phyloP scores from a whole-genome alignment of 2,113 vertebrate species.

The Anas platyrhynchos region DNA sequence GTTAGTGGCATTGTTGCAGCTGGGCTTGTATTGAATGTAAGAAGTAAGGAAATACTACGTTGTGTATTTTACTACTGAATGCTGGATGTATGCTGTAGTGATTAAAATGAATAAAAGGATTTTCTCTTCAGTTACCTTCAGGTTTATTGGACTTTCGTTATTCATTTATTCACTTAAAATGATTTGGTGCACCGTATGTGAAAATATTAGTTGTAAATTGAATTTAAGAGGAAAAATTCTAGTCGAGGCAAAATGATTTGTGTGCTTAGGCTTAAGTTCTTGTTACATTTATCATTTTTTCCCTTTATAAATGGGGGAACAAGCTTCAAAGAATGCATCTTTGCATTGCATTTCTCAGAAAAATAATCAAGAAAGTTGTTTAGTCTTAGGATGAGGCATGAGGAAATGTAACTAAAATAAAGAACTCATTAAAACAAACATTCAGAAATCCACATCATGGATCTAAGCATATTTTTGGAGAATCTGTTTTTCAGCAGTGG shows the following conservation, averaged over 20 bases:
- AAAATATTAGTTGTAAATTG: not conserved
- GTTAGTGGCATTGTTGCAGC: not conserved
- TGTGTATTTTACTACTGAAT: not conserved
- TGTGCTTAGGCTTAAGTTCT: not conserved
- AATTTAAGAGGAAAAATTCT: not conserved
- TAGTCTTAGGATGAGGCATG: not conserved
- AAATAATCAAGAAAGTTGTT: not conserved
- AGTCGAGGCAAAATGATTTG: not conserved
- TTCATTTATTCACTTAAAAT: not conserved
- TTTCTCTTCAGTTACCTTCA: not conserved
- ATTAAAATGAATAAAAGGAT: not conserved
- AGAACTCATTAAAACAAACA: not conserved
- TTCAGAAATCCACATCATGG: accelerated
- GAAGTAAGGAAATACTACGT: not conserved
- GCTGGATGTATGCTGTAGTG: not conserved
- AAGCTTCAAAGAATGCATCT: not conserved
- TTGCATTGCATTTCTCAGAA: not conserved
- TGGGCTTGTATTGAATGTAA: not conserved
- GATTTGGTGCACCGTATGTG: not conserved
- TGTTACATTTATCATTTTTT: not conserved
- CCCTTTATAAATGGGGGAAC: accelerated
- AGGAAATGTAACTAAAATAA: not conserved
- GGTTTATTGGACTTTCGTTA: not conserved
- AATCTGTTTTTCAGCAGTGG: not conserved
- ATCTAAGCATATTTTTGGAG: not conserved